These are phyloP conservation scores for Grus americana DNA, from an alignment of 2,113 vertebrate species.

Conservation along the genomic window DNA sequence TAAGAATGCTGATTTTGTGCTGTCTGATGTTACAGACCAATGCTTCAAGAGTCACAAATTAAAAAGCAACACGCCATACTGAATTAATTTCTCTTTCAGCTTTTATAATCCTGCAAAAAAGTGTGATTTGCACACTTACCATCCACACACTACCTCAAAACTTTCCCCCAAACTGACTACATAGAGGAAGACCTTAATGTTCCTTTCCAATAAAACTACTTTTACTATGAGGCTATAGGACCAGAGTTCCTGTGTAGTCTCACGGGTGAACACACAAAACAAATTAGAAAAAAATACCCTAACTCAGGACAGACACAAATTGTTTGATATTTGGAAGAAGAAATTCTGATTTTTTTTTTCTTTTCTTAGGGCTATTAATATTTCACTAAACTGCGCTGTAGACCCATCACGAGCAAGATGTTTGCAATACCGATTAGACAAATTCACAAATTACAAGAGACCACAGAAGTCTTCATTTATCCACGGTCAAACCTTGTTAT, in stretches of 20 bases:
- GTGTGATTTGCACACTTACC: background rate
- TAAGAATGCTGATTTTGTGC: background rate
- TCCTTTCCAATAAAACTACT: background rate
- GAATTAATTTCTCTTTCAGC: background rate
- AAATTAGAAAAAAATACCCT: background rate
- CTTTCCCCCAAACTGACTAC: background rate
- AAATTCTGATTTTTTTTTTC: background rate
- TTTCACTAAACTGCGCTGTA: background rate
- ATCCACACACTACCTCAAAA: background rate
- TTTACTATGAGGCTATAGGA: background rate
- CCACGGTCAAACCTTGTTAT: background rate
- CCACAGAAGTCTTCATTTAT: background rate
- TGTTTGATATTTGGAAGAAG: background rate
- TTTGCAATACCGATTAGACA: background rate
- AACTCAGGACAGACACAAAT: background rate
- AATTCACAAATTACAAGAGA: background rate
- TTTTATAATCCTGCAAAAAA: conserved; percentile 5
- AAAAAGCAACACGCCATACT: background rate
- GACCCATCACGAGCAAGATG: background rate
- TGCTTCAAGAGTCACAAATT: background rate
- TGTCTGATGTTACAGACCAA: background rate
- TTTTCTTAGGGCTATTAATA: background rate
- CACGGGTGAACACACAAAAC: background rate
- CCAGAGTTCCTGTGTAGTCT: background rate
- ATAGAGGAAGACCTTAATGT: background rate